phyloP scores from a whole-genome alignment of 2,888 invertebrate species.

The Myathropa florea region DNA sequence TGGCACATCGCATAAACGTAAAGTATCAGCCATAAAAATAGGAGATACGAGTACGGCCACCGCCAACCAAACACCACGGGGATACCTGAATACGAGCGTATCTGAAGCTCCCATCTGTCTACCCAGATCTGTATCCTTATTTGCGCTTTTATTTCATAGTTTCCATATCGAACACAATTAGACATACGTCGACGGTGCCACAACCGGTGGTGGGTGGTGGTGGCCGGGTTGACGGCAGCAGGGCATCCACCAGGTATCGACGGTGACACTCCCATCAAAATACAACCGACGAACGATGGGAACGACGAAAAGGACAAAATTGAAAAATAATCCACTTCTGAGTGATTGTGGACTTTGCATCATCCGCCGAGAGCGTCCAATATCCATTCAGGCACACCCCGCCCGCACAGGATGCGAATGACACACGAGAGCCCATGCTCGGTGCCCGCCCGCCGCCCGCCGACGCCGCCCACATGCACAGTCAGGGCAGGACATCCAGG shows the following conservation, averaged over 20 bases:
- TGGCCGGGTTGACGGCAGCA: no score
- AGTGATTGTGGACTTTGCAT: conserved; percentile 48
- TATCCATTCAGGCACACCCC: conserved; percentile 2
- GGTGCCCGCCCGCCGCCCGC: no score
- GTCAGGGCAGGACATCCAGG: conserved; percentile 59
- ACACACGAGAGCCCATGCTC: conserved; percentile 38
- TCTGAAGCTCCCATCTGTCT: conserved; percentile 3
- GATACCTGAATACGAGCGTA: not conserved
- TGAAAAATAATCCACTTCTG: conserved; percentile 65
- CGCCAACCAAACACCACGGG: conserved; percentile 11
- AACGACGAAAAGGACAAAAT: conserved; percentile 23
- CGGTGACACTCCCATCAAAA: conserved; percentile 35
- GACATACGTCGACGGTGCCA: conserved; percentile 12
- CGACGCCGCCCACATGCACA: conserved; percentile 8
- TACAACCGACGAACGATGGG: not conserved
- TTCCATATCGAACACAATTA: conserved; percentile 56
- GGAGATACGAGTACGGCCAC: conserved; percentile 22
- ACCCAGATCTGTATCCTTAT: conserved; percentile 11
- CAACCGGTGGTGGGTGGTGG: not conserved
- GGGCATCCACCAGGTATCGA: not conserved
- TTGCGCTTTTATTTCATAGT: conserved; percentile 40
- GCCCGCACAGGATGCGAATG: conserved; percentile 24
- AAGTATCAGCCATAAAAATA: conserved; percentile 60
- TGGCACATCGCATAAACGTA: conserved; percentile 52
- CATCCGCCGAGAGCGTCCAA: conserved; percentile 21